A percentile compares a stretch with the other conserved stretches of the same genome.
Evolutionary conservation across 2,888 invertebrate species (phyloP).

Genomic region (Hetaerina titia): DNA sequence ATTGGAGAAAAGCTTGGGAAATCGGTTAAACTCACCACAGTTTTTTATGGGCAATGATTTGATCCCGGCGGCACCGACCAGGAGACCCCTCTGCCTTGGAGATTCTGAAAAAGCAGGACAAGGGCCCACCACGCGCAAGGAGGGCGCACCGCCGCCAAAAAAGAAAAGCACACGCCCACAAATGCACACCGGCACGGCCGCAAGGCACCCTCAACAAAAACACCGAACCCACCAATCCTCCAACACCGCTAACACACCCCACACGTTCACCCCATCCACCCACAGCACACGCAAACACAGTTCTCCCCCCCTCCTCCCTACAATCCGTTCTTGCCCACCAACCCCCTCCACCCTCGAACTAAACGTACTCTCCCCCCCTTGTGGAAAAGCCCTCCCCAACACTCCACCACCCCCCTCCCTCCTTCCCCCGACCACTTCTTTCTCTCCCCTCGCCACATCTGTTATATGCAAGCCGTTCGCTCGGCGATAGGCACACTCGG

Average conservation of each 20-base stretch:
- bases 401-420: neutral
- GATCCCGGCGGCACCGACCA: no score
- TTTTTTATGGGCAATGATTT: no score
- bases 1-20: no score
- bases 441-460: slow-evolving; percentile 36
- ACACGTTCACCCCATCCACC: neutral
- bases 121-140: neutral
- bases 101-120: no score
- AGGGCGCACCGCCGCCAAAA: neutral
- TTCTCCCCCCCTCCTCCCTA: no score
- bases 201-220: neutral
- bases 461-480: slow-evolving; percentile 38
- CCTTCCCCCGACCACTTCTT: neutral
- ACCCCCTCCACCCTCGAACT: neutral
- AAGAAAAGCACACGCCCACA: neutral
- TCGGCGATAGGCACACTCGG: slow-evolving; percentile 18
- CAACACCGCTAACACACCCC: neutral
- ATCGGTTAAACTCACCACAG: no score
- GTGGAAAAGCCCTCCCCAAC: neutral
- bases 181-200: neutral
- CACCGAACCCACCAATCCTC: neutral
- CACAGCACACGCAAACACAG: neutral
- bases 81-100: no score
- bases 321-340: neutral
- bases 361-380: neutral